Conservation (phyloP, 2,113 vertebrate species). For the Pitta sordida region DNA sequence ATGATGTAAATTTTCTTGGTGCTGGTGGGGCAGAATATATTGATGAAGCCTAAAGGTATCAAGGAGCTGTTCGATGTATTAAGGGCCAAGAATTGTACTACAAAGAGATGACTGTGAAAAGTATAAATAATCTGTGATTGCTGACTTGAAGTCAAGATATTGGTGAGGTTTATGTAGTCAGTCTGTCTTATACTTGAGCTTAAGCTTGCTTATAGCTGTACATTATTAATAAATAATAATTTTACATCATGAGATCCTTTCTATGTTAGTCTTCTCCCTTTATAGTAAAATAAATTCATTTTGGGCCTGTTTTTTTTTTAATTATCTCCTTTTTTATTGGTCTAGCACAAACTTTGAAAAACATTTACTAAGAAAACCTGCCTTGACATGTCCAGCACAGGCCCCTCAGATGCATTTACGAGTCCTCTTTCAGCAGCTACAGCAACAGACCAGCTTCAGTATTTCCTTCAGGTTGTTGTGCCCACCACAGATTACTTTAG, state of each 20-base stretch:
- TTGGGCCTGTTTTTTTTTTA: background rate
- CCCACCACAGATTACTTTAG: background rate
- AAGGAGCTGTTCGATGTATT: background rate
- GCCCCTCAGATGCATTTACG: background rate
- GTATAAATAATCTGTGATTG: background rate
- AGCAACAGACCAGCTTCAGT: background rate
- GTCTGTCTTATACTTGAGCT: background rate
- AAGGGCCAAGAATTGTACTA: background rate
- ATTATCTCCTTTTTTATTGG: background rate
- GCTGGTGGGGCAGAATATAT: rapidly evolving
- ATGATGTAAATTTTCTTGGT: background rate
- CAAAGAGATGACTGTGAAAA: background rate
- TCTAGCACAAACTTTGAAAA: background rate
- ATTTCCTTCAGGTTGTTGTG: background rate
- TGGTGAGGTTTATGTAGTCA: background rate
- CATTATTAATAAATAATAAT: background rate
- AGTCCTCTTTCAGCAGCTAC: background rate
- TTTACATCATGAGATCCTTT: background rate
- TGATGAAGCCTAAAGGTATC: background rate
- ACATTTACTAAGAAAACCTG: background rate
- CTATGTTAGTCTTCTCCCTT: background rate
- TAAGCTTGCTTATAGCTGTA: background rate
- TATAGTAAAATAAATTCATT: background rate
- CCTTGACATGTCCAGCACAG: background rate
- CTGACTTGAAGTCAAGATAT: background rate